phyloP scores from a whole-genome alignment of 2,797 vertebrate genomes.

The Microctenopoma stevenorrisi region DNA sequence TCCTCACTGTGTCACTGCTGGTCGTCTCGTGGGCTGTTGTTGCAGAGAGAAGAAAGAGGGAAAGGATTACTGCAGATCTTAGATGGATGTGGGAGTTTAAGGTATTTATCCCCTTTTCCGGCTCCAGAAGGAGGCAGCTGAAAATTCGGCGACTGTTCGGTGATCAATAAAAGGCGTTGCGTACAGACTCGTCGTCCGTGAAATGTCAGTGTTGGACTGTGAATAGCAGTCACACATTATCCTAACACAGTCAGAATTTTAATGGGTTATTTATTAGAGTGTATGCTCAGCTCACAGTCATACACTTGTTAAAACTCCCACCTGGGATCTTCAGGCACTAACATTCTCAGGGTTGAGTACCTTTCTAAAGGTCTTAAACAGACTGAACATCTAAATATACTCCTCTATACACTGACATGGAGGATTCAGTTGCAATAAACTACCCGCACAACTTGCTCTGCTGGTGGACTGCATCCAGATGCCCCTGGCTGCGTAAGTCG shows the following conservation, averaged over 20 bases:
- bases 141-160: background rate
- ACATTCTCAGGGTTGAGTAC: background rate
- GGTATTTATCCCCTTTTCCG: no score
- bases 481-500: no score
- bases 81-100: slow-evolving; percentile 19
- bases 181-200: slow-evolving; percentile 1
- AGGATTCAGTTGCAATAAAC: background rate
- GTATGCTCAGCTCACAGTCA: background rate
- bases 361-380: background rate
- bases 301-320: slow-evolving; percentile 2
- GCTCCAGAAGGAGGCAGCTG: background rate
- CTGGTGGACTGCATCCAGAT: no score
- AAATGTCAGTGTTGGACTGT: slow-evolving; percentile 14
- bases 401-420: no score
- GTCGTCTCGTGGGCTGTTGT: slow-evolving; percentile 33
- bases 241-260: background rate
- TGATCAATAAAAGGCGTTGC: slow-evolving; percentile 15
- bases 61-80: background rate
- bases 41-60: slow-evolving; percentile 11
- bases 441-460: no score
- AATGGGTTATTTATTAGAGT: slow-evolving; percentile 7
- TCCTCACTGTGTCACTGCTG: background rate
- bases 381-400: background rate
- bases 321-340: background rate
- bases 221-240: rapidly evolving